These are phyloP conservation scores for Tinea trinotella DNA, from an alignment of 2,888 invertebrate genomes.

Conservation along the genomic window DNA sequence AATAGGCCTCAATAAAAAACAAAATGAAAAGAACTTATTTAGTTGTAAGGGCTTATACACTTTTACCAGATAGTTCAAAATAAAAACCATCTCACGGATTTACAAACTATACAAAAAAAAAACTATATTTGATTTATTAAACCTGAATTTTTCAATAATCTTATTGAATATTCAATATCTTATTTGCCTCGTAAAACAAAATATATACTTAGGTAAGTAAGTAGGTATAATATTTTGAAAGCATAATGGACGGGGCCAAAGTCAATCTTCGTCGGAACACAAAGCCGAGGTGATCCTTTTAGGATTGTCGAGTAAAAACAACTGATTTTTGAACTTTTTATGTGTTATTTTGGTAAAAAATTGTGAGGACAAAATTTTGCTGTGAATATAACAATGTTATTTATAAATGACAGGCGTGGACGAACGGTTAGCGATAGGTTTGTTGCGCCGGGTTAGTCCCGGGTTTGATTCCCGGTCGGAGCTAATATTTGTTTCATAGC, in stretches of 20 bases:
- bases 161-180: background rate
- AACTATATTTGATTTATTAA: no score
- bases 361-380: background rate
- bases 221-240: background rate
- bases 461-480: no score
- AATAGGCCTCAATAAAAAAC: no score
- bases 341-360: background rate
- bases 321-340: background rate
- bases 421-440: no score
- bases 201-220: background rate
- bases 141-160: background rate
- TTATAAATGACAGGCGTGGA: no score
- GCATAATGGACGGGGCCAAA: constrained; percentile 3
- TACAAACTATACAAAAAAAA: no score
- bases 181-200: background rate
- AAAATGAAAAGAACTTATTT: no score
- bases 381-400: no score
- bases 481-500: background rate
- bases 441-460: no score
- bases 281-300: constrained; percentile 8
- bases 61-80: no score
- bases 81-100: no score
- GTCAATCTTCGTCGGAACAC: background rate
- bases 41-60: no score
- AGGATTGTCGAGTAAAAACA: background rate